phyloP scores from a whole-genome alignment of 2,888 invertebrate genomes.

The Macrophya alboannulata region DNA sequence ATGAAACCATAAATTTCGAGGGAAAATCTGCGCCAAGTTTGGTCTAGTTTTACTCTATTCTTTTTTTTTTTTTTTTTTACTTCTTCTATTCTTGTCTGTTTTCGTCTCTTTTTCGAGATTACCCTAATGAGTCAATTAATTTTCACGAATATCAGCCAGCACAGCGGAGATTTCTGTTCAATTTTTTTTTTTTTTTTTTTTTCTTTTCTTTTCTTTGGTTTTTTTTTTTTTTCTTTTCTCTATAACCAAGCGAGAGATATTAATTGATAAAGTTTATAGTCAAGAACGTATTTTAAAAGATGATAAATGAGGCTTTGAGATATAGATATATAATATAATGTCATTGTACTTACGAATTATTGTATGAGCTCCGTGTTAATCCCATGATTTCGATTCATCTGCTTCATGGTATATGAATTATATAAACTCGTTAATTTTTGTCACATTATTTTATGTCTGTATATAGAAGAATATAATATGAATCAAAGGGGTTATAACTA shows the following conservation, averaged over 20 bases:
- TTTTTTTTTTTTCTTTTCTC: background rate
- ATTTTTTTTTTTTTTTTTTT: background rate
- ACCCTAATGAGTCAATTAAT: conserved; percentile 47
- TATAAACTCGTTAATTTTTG: background rate
- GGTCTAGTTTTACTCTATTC: conserved; percentile 12
- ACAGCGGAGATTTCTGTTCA: background rate
- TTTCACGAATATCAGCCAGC: conserved; percentile 25
- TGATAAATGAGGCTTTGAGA: background rate
- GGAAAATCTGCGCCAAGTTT: background rate
- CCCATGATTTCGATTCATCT: background rate
- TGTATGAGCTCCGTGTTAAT: background rate
- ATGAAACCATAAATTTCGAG: background rate
- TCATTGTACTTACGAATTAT: background rate
- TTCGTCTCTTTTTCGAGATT: background rate
- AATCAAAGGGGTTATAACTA: background rate
- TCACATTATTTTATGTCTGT: background rate
- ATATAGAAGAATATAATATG: background rate
- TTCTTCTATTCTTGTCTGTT: background rate
- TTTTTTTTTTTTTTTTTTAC: background rate
- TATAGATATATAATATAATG: background rate
- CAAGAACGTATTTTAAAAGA: background rate
- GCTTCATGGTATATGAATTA: too few relatives aligned
- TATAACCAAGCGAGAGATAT: background rate
- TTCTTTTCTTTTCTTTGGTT: background rate
- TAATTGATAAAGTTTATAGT: conserved; percentile 21